Percentiles rank a stretch among this genome's conserved stretches.
Evolutionary conservation across 2,888 invertebrate species (phyloP).

Genomic region (Heliconius aoede): DNA sequence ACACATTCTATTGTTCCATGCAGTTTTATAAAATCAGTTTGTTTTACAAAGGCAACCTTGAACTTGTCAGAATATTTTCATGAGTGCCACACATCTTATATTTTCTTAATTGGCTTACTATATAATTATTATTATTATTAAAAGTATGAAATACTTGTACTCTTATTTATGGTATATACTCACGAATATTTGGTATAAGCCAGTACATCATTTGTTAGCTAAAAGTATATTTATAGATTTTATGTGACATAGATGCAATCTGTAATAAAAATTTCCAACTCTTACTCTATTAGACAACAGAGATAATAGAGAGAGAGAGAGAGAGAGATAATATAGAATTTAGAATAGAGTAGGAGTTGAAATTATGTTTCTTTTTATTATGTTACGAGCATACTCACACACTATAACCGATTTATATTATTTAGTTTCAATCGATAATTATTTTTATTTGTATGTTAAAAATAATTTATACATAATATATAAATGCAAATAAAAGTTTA

Average conservation of each 20-base stretch:
- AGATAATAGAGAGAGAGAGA: too few species aligned
- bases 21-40: constrained; percentile 5
- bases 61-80: constrained; percentile 25
- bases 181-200: background rate
- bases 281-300: too few species aligned
- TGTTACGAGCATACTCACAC: too few species aligned
- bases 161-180: constrained; percentile 1
- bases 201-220: background rate
- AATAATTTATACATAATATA: background rate
- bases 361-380: too few species aligned
- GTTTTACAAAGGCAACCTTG: constrained; percentile 25
- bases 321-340: too few species aligned
- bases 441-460: too few species aligned
- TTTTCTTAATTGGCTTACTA: constrained; percentile 7
- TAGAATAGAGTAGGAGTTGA: too few species aligned
- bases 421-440: too few species aligned
- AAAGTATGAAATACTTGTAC: background rate
- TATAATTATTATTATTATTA: background rate
- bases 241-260: background rate
- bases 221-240: background rate
- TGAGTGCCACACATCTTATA: background rate
- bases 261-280: too few species aligned
- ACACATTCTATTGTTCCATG: background rate
- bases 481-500: background rate
- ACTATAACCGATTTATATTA: too few species aligned